These are phyloP conservation scores for Presbytis comata DNA, from an alignment of 2,797 vertebrate genomes.

Conservation along the genomic window DNA sequence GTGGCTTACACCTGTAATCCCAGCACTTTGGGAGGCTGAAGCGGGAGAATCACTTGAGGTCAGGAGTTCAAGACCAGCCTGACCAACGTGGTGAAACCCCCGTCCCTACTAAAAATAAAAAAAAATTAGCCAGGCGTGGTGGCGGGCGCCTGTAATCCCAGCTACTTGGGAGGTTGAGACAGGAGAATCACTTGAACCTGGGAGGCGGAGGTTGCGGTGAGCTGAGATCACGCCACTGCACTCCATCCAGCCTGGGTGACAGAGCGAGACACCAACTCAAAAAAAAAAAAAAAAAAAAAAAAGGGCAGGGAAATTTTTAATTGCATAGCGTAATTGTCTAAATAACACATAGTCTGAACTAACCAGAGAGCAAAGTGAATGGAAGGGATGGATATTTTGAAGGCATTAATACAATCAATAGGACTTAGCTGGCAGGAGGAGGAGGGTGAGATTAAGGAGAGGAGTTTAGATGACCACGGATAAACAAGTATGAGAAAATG, in stretches of 20 bases:
- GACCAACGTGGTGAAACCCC: neutral
- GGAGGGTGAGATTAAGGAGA: neutral
- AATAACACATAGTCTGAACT: conserved; percentile 2
- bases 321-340: neutral
- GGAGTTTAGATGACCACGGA: neutral
- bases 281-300: too few species aligned
- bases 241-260: neutral
- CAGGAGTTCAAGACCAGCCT: neutral
- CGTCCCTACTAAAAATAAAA: neutral
- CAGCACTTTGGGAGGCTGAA: too few species aligned
- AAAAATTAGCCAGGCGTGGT: neutral
- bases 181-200: neutral
- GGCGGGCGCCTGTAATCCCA: neutral
- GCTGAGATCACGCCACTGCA: neutral
- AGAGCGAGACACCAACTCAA: neutral
- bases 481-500: neutral
- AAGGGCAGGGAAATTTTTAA: neutral
- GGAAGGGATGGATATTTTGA: neutral
- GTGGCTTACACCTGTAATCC: neutral
- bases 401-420: neutral
- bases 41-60: neutral
- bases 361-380: neutral
- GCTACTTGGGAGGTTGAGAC: neutral
- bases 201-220: neutral
- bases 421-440: neutral